phyloP scores from a whole-genome alignment of 1,140 invertebrate species.

The Drosophila insularis region DNA sequence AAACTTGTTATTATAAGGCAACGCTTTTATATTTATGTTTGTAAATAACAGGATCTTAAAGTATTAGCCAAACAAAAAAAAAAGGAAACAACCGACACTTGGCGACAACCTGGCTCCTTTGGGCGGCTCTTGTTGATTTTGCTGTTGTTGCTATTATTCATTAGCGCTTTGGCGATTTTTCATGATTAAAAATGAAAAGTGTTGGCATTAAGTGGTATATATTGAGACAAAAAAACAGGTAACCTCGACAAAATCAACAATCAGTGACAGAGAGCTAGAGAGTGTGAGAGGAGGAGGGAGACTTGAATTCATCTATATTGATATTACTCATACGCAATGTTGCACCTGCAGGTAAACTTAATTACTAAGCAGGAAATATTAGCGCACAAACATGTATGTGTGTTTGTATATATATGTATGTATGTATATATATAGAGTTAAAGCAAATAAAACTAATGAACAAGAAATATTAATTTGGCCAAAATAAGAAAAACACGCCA shows the following conservation, averaged over 20 bases:
- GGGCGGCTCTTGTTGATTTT: conserved; percentile 17
- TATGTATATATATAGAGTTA: conserved; percentile 17
- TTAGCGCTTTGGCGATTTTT: conserved; percentile 55
- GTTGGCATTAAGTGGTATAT: conserved; percentile 56
- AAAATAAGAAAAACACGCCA: conserved; percentile 59
- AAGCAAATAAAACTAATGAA: conserved; percentile 80
- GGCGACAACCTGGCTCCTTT: conserved; percentile 56
- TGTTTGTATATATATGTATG: background rate
- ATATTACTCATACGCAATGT: conserved; percentile 67
- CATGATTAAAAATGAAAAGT: conserved; percentile 67
- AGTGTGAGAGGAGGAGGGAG: background rate
- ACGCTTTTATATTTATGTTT: background rate
- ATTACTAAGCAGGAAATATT: conserved; percentile 78
- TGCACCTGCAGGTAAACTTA: conserved; percentile 66
- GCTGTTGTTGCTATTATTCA: conserved; percentile 45
- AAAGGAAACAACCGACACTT: background rate
- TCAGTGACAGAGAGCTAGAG: background rate
- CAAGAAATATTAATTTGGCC: conserved; percentile 77
- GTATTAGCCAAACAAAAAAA: background rate
- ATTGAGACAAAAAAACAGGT: conserved; percentile 3
- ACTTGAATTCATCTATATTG: conserved; percentile 29
- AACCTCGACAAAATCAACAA: conserved; percentile 12
- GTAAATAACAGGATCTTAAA: conserved; percentile 52
- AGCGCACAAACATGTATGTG: conserved; percentile 29
- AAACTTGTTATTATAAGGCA: conserved; percentile 12